Evolutionary conservation across 2,888 invertebrate genomes (phyloP).

Genomic region (Seira sanloemensis): DNA sequence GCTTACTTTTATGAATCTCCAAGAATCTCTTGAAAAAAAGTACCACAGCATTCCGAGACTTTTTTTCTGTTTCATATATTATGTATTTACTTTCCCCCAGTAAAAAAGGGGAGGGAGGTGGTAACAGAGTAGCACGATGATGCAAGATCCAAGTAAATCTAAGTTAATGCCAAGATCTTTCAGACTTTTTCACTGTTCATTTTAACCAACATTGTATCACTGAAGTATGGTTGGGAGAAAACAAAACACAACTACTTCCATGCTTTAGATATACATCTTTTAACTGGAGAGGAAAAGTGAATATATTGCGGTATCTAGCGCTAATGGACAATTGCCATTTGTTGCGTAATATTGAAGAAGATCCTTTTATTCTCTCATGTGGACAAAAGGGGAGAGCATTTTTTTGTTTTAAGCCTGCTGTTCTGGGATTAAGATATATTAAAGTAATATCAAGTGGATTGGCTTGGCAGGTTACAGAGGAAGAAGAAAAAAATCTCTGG

Average conservation of each 20-base stretch:
- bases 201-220: neutral
- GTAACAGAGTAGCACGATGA: slow-evolving; percentile 1
- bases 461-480: slow-evolving; percentile 21
- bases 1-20: no score
- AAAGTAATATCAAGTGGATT: slow-evolving; percentile 60
- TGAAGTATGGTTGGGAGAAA: neutral
- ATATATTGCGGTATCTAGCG: slow-evolving; percentile 49
- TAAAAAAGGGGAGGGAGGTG: slow-evolving; percentile 15
- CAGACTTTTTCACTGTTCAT: slow-evolving; percentile 51
- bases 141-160: slow-evolving; percentile 54
- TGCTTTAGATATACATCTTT: no score
- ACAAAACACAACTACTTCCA: no score
- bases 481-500: neutral
- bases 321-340: slow-evolving; percentile 62
- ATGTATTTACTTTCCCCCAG: neutral
- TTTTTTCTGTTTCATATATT: neutral
- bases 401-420: neutral
- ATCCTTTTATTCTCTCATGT: slow-evolving; percentile 8
- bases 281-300: slow-evolving; percentile 47
- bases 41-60: neutral
- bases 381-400: neutral
- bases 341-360: slow-evolving; percentile 54
- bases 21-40: neutral
- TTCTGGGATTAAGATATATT: slow-evolving; percentile 55
- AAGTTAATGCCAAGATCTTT: slow-evolving; percentile 59